Percentiles rank a stretch among this genome's conserved stretches.
phyloP scores from a whole-genome alignment of 2,113 vertebrate genomes.

The Myotis brandtii region DNA sequence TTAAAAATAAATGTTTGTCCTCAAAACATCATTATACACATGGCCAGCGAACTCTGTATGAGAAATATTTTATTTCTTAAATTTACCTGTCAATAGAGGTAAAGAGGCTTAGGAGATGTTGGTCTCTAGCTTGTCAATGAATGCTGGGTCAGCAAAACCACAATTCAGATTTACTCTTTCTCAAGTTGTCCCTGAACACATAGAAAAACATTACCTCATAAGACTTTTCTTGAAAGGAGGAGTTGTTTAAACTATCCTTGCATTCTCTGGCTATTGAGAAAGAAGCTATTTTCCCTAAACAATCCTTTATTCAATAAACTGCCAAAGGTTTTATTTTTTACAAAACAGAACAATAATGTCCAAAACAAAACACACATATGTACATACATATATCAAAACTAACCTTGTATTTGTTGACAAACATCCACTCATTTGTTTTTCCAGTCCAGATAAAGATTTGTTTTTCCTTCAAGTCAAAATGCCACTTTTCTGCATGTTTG shows the following conservation, averaged over 20 bases:
- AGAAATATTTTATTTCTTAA: conserved; percentile 3
- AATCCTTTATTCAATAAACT: not conserved
- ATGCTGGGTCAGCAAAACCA: not conserved
- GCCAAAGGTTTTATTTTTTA: not conserved
- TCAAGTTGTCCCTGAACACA: not conserved
- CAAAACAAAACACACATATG: not conserved
- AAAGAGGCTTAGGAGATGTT: not conserved
- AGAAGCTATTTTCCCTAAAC: not conserved
- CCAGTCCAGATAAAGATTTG: not conserved
- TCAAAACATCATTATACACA: not conserved
- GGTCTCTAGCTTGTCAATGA: not conserved
- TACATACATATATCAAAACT: not conserved
- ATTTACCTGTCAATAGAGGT: not conserved
- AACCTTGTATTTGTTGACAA: not conserved
- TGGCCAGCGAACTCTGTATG: not conserved
- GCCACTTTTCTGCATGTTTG: not conserved
- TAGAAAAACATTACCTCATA: not conserved
- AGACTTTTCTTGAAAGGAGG: not conserved
- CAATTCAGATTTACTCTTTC: not conserved
- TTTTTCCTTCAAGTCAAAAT: not conserved
- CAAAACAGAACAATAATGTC: not conserved
- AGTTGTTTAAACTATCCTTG: not conserved
- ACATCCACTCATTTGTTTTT: not conserved
- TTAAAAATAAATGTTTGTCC: not conserved
- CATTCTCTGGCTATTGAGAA: not conserved